A percentile compares a stretch with the other conserved stretches of the same genome.
Evolutionary conservation across 2,797 vertebrate species (phyloP).

Genomic region (Coreius guichenoti): DNA sequence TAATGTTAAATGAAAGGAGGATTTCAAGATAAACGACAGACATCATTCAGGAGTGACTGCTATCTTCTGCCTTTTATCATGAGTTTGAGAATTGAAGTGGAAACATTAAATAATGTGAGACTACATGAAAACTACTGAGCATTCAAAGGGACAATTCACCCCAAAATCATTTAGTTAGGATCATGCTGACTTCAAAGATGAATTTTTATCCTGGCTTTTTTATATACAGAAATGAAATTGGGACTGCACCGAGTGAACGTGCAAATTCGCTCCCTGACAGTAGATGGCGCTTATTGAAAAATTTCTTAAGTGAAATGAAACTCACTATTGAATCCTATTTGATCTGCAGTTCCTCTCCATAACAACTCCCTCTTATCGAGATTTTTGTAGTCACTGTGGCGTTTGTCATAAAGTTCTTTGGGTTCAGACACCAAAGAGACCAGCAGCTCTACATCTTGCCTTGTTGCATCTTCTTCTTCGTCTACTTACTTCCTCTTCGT

Average conservation of each 20-base stretch:
- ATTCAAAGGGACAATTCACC: conserved; percentile 4
- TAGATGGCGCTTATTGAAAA: too few species aligned
- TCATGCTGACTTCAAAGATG: background rate
- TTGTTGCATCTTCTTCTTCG: too few species aligned
- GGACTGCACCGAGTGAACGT: background rate
- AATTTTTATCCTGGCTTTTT: background rate
- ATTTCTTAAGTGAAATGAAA: too few species aligned
- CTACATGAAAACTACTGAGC: background rate
- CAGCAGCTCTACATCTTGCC: too few species aligned
- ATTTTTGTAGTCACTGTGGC: too few species aligned
- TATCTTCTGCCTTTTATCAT: background rate
- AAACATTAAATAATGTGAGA: background rate
- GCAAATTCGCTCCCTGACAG: too few species aligned
- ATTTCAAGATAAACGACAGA: conserved; percentile 27
- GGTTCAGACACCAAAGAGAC: too few species aligned
- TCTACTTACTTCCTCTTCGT: too few species aligned
- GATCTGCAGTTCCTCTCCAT: too few species aligned
- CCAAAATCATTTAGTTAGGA: background rate
- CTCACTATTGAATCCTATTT: too few species aligned
- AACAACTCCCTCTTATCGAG: too few species aligned
- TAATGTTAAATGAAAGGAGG: conserved; percentile 13
- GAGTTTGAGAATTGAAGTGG: background rate
- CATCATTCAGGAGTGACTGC: background rate
- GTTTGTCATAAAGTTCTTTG: too few species aligned
- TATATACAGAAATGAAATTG: background rate